Base-by-base conservation (phyloP, 23 tunicate species). In the Oikopleura dioica region DNA sequence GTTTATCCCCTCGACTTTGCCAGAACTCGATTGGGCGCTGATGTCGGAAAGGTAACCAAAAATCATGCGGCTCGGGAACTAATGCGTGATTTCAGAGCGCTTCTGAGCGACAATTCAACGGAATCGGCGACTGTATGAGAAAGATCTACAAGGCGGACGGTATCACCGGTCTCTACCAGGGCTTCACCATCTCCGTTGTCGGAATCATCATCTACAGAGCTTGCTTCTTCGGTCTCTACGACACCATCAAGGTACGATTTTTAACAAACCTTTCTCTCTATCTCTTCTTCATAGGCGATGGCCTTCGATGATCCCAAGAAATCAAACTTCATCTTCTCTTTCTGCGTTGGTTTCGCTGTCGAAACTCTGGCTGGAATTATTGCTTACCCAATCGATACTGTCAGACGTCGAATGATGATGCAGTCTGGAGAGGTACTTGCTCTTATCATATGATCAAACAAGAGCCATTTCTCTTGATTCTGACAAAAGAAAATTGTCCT, bases 131-230 rank as follows among this genome's bases (percentile, higher is more conserved):
- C 77, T 88, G 96, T 79, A 68, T 88, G 69, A 50, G 78, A 35
- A 84, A 87, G 1, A 88, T 88, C 72, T 89, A 80, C 0, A 81
- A 81, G 50, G 80, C 84, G 1, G 96, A 88, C 59, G 96, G 96
- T 36, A 76, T 79, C 35, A 36, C 81, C 35, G 96, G 96, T 76
- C 78, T 88, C 35, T 88, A 88, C 86, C 96, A 88, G 76, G 95
- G 95, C 1, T 87, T 87, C 37, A 59, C 79, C 35, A 84, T 87
- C 37, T 83, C 95, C 50, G 85, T 87, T 75, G 84, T 84, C 69
- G 95, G 87, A 29, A 87, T 87, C 51, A 87, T 87, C 69, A 84
- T 87, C 26, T 87, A 87, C 58, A 82, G 95, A 36, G 95, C 95
- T 1, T 78, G 87, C 0, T 87, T 83, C 67, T 87, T 83, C 38